Conservation (phyloP, 2,113 vertebrate species). For the Brachyhypopomus occidentalis region DNA sequence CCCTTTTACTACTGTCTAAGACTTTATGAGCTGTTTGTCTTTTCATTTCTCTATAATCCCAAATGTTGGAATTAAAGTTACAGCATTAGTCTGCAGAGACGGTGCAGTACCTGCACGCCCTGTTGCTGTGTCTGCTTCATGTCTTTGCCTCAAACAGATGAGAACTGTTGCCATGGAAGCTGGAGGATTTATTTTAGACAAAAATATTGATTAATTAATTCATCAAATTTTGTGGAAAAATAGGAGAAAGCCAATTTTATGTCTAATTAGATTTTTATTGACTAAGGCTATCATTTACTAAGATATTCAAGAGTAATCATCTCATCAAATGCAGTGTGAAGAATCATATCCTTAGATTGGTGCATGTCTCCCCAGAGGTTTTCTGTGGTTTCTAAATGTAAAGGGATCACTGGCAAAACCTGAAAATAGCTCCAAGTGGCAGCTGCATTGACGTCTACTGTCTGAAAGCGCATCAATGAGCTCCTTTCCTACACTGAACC, state of each 20-base stretch:
- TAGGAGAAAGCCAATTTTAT: conserved; percentile 15
- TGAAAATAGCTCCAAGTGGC: no score
- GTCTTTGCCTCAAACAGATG: not conserved
- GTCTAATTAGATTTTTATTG: conserved; percentile 14
- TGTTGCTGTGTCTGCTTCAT: not conserved
- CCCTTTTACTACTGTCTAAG: no score
- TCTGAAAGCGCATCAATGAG: no score
- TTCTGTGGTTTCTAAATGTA: not conserved
- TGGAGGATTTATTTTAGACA: conserved; percentile 25
- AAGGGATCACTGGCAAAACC: no score
- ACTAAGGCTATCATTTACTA: not conserved
- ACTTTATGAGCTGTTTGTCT: no score
- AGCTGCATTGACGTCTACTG: no score
- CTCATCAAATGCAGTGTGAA: conserved; percentile 10
- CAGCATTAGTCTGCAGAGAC: no score
- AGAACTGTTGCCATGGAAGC: conserved; percentile 44
- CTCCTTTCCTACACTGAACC: no score
- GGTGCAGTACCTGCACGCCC: not conserved
- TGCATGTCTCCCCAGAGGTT: not conserved
- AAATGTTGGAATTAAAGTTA: no score
- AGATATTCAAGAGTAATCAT: conserved; percentile 13
- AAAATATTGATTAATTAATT: conserved; percentile 22
- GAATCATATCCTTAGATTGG: not conserved
- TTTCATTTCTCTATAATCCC: no score
- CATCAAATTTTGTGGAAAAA: not conserved